Base-by-base conservation (phyloP, 2,797 vertebrate species). In the Pipistrellus pygmaeus region DNA sequence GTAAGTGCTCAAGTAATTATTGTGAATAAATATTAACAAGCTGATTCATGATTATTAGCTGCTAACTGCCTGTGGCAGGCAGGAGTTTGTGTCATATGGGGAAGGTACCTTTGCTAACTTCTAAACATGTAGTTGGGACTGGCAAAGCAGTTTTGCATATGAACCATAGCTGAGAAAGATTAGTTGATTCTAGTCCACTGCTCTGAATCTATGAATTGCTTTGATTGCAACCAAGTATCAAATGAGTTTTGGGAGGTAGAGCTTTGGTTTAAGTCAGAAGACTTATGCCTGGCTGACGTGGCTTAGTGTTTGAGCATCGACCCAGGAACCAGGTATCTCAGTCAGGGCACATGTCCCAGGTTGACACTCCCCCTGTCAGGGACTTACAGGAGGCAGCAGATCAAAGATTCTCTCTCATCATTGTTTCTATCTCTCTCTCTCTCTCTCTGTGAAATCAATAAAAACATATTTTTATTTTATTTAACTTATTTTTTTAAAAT, bases 11-110 rank as follows among this genome's bases (percentile, higher is more conserved):
- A 92, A 86, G 18, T 86, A 95, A 93, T 64, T 25, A 69, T 60
- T 85, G 81, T 44, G 12, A 95, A 80, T 82, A 88, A 69, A 71
- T 91, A 85, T 77, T 87, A 94, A 76, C 25, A 71, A 90, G 9
- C 3, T 23, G 62, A 32, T 62, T 38, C 35, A 68, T 86, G 88
- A 88, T 66, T 87, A 80, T 72, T 69, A 85, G 27, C 73, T 88
- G 27, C 27, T 75, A 91, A 78, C 18, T 69, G 11, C 21, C 35
- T 35, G 7, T 20, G 38, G n/a, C 68, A 85, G 17, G n/a, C 73
- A 64, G 23, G 21, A 88, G 13, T 92, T 85, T 78, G 4, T 11
- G 44, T 83, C 77, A 71, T 64, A 85, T 77, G n/a, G 23, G 83
- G 90, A 81, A 91, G 20, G 0, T 60, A 32, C n/a, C 75, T 17